Base-by-base conservation (phyloP, 2,888 invertebrate genomes). In the Diplolepis rosae region DNA sequence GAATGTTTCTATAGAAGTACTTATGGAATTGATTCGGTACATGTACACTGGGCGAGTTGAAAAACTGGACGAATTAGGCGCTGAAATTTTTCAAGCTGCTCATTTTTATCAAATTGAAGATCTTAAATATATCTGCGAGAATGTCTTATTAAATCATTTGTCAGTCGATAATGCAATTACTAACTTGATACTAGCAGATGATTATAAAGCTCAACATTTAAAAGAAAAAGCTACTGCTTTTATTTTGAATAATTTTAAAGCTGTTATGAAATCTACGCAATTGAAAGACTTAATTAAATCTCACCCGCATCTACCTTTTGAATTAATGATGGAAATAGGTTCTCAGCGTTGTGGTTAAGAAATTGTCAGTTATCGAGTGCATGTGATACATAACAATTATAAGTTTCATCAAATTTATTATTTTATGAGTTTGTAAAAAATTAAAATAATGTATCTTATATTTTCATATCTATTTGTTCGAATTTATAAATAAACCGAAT, bases 31-130 rank as follows among this genome's bases (percentile, higher is more conserved):
- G 3, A 1, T 54, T 1, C 28, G 18, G 7, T 71, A 24, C 51
- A 50, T 73, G 2, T 71, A 73, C 9, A 71, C 66, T 1, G 71
- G 66, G 9, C 27, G 39, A 11, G 24, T 73, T 1, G n/a, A 4
- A 18, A 45, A 66, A 13, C 51, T 61, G 18, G 45, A 61, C 6
- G 42, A 65, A n/a, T 0, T 30, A 2, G 28, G 9, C 1, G 4
- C 30, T 2, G 30, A 54, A 1, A 30, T 54, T 11, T 54, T 30
- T 3, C 30, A 18, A 2, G 32, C 32, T 2, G 54, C 54, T 2
- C 32, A 54, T 18, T 9, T 7, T 3, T 54, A 30, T n/a, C 3
- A 54, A n/a, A n/a, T 54, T 3, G 11, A 9, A 2, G 30, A 54
- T 54, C 30, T 54, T 1, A 9, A 15, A 4, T 9, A 18, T 1